phyloP scores from a whole-genome alignment of 2,888 invertebrate species.

The Scaptomyza reducta region DNA sequence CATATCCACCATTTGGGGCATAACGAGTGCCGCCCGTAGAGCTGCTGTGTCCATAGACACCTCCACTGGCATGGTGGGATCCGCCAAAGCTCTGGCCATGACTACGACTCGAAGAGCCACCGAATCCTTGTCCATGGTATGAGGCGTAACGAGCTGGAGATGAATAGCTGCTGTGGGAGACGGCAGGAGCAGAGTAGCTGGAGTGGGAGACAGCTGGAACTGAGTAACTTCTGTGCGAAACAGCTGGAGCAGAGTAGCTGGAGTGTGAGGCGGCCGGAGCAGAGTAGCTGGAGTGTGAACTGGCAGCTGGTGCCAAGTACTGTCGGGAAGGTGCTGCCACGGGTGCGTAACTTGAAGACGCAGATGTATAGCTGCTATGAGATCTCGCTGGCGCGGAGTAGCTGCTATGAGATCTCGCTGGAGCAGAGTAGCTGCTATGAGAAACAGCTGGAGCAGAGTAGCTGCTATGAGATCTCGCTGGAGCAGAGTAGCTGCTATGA shows the following conservation, averaged over 20 bases:
- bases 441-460: slow-evolving; percentile 20
- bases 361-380: slow-evolving; percentile 16
- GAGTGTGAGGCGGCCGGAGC: slow-evolving; percentile 9
- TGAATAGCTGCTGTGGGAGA: slow-evolving; percentile 4
- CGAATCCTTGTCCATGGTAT: slow-evolving; percentile 21
- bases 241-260: slow-evolving; percentile 25
- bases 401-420: slow-evolving; percentile 7
- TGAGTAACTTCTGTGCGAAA: background rate
- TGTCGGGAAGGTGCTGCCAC: slow-evolving; percentile 23
- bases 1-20: slow-evolving; percentile 73
- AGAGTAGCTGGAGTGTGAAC: slow-evolving; percentile 18
- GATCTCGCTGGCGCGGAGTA: slow-evolving; percentile 20
- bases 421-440: slow-evolving; percentile 29
- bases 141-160: slow-evolving; percentile 33
- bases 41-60: slow-evolving; percentile 15
- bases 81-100: slow-evolving; percentile 32
- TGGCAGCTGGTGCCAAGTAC: slow-evolving; percentile 10
- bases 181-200: slow-evolving; percentile 19
- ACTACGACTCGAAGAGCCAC: slow-evolving; percentile 29
- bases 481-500: slow-evolving; percentile 33
- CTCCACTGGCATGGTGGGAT: slow-evolving; percentile 4
- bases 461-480: background rate
- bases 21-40: slow-evolving; percentile 58
- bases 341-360: slow-evolving; percentile 22
- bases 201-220: slow-evolving; percentile 3